These are phyloP conservation scores for Anthonomus grandis DNA, from an alignment of 1,140 invertebrate species.

Conservation along the genomic window DNA sequence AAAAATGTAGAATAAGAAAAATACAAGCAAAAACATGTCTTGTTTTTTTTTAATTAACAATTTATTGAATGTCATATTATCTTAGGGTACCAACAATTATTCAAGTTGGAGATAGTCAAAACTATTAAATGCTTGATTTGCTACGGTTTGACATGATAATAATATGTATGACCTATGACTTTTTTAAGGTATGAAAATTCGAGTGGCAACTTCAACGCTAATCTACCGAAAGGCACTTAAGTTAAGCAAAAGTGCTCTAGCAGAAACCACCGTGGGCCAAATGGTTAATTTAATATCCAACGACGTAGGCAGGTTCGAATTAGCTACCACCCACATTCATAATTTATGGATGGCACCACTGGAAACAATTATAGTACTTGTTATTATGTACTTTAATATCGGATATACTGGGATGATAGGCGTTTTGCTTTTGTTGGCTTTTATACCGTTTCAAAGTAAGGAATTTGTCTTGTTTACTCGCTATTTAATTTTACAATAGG, in stretches of 20 bases:
- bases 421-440: slow-evolving; percentile 72
- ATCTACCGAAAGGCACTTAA: slow-evolving; percentile 78
- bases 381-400: slow-evolving; percentile 71
- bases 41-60: too few relatives aligned
- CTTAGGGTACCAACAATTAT: too few relatives aligned
- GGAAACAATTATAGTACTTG: slow-evolving; percentile 69
- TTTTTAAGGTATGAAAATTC: slow-evolving; percentile 79
- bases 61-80: too few relatives aligned
- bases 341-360: slow-evolving; percentile 71
- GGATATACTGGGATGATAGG: slow-evolving; percentile 72
- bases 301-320: slow-evolving; percentile 70
- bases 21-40: too few relatives aligned
- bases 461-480: not conserved
- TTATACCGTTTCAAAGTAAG: slow-evolving; percentile 79
- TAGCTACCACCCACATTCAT: slow-evolving; percentile 61
- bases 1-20: too few relatives aligned
- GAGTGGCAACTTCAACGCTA: slow-evolving; percentile 74
- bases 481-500: too few relatives aligned
- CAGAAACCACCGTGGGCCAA: slow-evolving; percentile 75
- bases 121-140: slow-evolving; percentile 59
- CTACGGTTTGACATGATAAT: slow-evolving; percentile 63
- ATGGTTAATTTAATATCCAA: slow-evolving; percentile 86
- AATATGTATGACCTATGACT: too few relatives aligned
- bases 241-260: slow-evolving; percentile 68
- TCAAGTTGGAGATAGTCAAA: too few relatives aligned